phyloP scores from a whole-genome alignment of 2,888 invertebrate genomes.

The Melieria picta region DNA sequence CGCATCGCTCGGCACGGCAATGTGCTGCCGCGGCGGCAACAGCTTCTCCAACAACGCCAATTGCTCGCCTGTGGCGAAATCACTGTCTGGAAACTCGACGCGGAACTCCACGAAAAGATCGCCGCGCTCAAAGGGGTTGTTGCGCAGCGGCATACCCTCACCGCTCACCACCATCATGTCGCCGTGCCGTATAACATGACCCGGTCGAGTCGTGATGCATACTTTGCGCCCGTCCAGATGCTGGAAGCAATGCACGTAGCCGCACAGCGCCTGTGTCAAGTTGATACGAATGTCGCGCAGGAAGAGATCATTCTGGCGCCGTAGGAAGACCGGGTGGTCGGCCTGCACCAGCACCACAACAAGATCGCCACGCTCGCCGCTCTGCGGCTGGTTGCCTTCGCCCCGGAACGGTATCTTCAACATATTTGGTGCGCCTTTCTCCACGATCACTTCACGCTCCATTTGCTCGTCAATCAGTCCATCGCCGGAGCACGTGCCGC shows the following conservation, averaged over 20 bases:
- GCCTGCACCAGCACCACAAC: constrained; percentile 86
- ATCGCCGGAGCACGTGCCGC: constrained; percentile 83
- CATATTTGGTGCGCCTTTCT: constrained; percentile 88
- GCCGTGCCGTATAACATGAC: constrained; percentile 86
- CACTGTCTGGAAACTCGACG: constrained; percentile 83
- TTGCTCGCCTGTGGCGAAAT: constrained; percentile 78
- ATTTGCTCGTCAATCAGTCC: constrained; percentile 86
- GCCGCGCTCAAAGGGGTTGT: constrained; percentile 87
- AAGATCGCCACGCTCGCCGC: constrained; percentile 87
- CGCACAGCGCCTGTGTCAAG: constrained; percentile 90
- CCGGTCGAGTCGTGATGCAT: constrained; percentile 80
- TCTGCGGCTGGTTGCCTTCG: constrained; percentile 92
- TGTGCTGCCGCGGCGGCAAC: constrained; percentile 77
- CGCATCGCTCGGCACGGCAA: constrained; percentile 79
- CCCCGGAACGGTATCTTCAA: constrained; percentile 87
- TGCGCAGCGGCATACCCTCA: constrained; percentile 91
- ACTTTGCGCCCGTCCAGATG: constrained; percentile 90
- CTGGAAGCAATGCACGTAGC: constrained; percentile 83
- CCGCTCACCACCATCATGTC: constrained; percentile 79
- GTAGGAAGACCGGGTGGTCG: constrained; percentile 81
- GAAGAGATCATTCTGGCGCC: constrained; percentile 79
- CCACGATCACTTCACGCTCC: constrained; percentile 86
- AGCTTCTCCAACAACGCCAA: constrained; percentile 77
- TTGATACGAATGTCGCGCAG: constrained; percentile 78
- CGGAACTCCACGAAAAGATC: constrained; percentile 88